A percentile compares a stretch with the other conserved stretches of the same genome.
Conservation (phyloP, 2,888 invertebrate species). For the Nipponacmea schrenckii region DNA sequence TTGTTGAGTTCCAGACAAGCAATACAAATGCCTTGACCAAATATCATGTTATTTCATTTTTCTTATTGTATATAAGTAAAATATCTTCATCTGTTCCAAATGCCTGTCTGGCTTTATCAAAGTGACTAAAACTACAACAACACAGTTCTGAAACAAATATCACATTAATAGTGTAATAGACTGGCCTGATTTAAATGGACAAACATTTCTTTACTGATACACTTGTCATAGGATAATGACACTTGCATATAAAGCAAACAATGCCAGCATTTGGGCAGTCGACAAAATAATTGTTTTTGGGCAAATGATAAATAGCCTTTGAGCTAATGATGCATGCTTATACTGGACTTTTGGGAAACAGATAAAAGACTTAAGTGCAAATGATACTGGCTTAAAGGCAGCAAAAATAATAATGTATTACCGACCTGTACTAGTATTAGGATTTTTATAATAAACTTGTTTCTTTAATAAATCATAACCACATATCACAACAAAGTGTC, state of each 20-base stretch:
- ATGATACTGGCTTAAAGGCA: too few relatives aligned
- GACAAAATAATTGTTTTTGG: too few relatives aligned
- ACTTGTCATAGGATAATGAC: neutral
- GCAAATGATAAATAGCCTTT: too few relatives aligned
- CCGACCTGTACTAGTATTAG: constrained; percentile 69
- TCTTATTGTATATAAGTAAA: constrained; percentile 48
- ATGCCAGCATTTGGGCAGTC: too few relatives aligned
- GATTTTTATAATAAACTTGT: constrained; percentile 78
- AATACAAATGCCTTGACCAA: too few relatives aligned
- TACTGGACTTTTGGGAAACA: too few relatives aligned
- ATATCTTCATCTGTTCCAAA: constrained; percentile 65
- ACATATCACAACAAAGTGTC: constrained; percentile 79
- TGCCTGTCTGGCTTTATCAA: constrained; percentile 59
- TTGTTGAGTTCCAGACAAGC: too few relatives aligned
- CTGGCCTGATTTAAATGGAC: neutral
- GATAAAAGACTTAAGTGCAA: too few relatives aligned
- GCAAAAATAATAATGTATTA: neutral
- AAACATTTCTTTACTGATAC: neutral
- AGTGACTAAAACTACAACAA: constrained; percentile 51
- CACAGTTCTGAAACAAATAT: constrained; percentile 50
- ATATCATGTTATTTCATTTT: neutral
- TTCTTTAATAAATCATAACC: constrained; percentile 72
- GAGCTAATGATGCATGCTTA: too few relatives aligned
- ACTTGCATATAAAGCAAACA: too few relatives aligned
- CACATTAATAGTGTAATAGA: neutral